Evolutionary conservation across 2,888 invertebrate genomes (phyloP).

Genomic region (Netelia melanura): DNA sequence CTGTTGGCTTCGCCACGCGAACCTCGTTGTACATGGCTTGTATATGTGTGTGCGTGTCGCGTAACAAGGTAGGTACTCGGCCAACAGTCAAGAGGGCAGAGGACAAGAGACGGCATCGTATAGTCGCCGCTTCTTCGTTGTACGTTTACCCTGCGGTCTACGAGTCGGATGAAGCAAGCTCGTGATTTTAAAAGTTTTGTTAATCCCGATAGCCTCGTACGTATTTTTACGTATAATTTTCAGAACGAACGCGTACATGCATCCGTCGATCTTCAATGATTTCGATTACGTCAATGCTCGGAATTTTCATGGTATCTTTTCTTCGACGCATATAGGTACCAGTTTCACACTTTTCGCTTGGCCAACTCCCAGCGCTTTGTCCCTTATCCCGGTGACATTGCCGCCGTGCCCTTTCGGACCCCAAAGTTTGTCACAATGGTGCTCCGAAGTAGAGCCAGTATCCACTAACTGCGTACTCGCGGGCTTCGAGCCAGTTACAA

Average conservation of each 20-base stretch:
- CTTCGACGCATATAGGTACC: conserved; percentile 19
- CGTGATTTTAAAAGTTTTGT: no score
- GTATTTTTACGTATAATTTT: background rate
- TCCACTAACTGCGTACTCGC: conserved; percentile 44
- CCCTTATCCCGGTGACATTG: background rate
- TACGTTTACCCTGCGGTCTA: no score
- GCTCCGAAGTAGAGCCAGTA: conserved; percentile 48
- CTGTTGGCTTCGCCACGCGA: no score
- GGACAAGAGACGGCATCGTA: no score
- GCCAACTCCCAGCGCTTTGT: background rate
- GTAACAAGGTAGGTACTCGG: background rate
- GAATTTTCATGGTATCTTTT: conserved; percentile 42
- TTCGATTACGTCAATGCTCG: conserved; percentile 7
- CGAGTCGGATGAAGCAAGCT: no score
- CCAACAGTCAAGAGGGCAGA: background rate
- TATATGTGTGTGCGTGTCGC: conserved; percentile 1
- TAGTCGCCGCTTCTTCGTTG: no score
- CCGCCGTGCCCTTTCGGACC: conserved; percentile 23
- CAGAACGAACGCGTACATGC: background rate
- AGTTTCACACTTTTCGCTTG: background rate
- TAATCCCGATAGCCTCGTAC: no score
- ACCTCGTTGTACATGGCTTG: background rate
- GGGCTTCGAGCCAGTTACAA: conserved; percentile 62
- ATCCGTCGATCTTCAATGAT: background rate
- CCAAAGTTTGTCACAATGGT: conserved; percentile 57